Percentiles rank a stretch among this genome's conserved stretches.
These are phyloP conservation scores for Siniperca knerii DNA, from an alignment of 2,113 vertebrate genomes.

Conservation along the genomic window DNA sequence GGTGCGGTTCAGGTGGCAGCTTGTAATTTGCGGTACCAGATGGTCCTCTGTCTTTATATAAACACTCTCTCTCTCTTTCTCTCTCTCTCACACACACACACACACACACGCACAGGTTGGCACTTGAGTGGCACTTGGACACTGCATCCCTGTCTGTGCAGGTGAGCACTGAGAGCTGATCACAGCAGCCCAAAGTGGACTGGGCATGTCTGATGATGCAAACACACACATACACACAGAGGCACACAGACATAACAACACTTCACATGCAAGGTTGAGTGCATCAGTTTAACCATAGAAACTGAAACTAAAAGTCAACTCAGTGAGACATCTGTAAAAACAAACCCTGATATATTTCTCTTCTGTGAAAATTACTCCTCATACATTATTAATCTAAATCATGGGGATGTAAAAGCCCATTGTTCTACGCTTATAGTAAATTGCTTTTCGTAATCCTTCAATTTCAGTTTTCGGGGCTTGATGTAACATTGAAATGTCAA, in stretches of 20 bases:
- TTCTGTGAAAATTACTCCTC: not conserved
- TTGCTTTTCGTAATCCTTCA: slow-evolving; percentile 25
- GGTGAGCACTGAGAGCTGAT: slow-evolving; percentile 53
- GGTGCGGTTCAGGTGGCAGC: slow-evolving; percentile 45
- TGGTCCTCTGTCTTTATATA: slow-evolving; percentile 21
- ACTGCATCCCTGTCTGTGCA: slow-evolving; percentile 19
- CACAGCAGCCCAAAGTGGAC: slow-evolving; percentile 46
- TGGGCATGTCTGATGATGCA: slow-evolving; percentile 40
- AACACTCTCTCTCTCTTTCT: not conserved
- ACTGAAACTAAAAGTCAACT: not conserved
- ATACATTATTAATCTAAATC: slow-evolving; percentile 2
- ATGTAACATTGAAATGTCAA: slow-evolving; percentile 51
- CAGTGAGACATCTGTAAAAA: not conserved
- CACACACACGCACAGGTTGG: slow-evolving; percentile 13
- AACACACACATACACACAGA: slow-evolving; percentile 16
- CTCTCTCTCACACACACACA: not conserved
- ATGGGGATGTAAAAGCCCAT: not conserved
- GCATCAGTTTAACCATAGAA: slow-evolving; percentile 19
- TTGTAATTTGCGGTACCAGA: slow-evolving; percentile 58
- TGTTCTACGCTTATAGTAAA: slow-evolving; percentile 1
- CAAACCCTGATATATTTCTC: not conserved
- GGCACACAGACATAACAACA: not conserved
- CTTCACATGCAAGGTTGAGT: slow-evolving; percentile 15
- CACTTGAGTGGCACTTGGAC: slow-evolving; percentile 45
- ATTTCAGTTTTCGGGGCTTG: slow-evolving; percentile 25